A percentile compares a stretch with the other conserved stretches of the same genome.
Conservation (phyloP, 2,113 vertebrate species). For the Pipa parva region DNA sequence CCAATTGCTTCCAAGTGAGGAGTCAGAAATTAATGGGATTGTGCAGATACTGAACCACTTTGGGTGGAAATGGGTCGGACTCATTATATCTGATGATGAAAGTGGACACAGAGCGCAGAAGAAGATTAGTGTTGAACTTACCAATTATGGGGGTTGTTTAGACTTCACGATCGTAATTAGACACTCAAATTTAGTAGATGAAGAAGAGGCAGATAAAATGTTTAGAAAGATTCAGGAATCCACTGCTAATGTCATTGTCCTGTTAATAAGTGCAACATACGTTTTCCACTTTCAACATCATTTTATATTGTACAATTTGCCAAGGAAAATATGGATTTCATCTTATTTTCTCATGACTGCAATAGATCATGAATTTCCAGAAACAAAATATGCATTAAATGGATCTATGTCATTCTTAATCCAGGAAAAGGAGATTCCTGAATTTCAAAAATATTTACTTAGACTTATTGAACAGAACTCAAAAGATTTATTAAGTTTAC, state of each 20-base stretch:
- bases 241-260: not conserved
- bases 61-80: slow-evolving; percentile 23
- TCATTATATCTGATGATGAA: slow-evolving; percentile 10
- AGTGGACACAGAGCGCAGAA: not conserved
- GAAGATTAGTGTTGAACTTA: not conserved
- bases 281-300: not conserved
- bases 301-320: not conserved
- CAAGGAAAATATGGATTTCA: not conserved
- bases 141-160: not conserved
- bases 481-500: not conserved
- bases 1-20: not conserved
- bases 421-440: not conserved
- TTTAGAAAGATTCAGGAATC: not conserved
- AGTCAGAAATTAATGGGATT: not conserved
- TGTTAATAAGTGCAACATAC: not conserved
- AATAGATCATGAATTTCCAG: not conserved
- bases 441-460: not conserved
- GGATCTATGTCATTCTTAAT: not conserved
- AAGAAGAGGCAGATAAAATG: not conserved
- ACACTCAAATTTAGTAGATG: too few relatives aligned
- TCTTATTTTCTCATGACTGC: not conserved
- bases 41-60: slow-evolving; percentile 12
- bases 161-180: not conserved
- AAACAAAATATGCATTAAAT: not conserved
- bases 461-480: not conserved